A percentile compares a stretch with the other conserved stretches of the same genome.
Evolutionary conservation across 2,888 invertebrate genomes (phyloP).

Genomic region (Flabesymbios commensalis): DNA sequence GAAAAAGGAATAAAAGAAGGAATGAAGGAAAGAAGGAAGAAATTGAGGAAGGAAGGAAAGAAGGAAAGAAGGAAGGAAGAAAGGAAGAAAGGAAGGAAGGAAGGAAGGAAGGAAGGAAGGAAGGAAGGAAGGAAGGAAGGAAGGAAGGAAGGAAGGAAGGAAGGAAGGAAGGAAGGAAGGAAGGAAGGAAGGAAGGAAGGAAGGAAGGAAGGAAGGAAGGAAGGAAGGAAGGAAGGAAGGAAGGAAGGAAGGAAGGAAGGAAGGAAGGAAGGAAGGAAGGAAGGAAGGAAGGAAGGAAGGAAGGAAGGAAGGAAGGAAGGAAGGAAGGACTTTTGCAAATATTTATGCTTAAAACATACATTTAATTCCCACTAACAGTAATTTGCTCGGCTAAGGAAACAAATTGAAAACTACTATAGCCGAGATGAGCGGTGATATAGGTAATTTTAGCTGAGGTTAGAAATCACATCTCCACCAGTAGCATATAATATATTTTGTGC

Average conservation of each 20-base stretch:
- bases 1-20: no score
- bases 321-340: no score
- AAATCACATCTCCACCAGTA: no score
- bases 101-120: constrained; percentile 6
- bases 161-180: background rate
- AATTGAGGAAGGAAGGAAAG: background rate
- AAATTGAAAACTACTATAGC: no score
- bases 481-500: no score
- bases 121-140: constrained; percentile 12
- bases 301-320: constrained; percentile 13
- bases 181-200: constrained; percentile 7
- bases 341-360: no score
- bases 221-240: constrained; percentile 11
- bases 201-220: background rate
- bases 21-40: no score
- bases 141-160: constrained; percentile 3
- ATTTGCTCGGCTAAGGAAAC: no score
- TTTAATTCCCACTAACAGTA: no score
- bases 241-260: constrained; percentile 1
- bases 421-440: no score
- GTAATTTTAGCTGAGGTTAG: no score
- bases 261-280: constrained; percentile 3
- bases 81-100: background rate
- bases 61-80: constrained; percentile 6
- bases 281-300: constrained; percentile 10